Evolutionary conservation across 2,888 invertebrate species (phyloP).

Genomic region (Xylocampa areola): DNA sequence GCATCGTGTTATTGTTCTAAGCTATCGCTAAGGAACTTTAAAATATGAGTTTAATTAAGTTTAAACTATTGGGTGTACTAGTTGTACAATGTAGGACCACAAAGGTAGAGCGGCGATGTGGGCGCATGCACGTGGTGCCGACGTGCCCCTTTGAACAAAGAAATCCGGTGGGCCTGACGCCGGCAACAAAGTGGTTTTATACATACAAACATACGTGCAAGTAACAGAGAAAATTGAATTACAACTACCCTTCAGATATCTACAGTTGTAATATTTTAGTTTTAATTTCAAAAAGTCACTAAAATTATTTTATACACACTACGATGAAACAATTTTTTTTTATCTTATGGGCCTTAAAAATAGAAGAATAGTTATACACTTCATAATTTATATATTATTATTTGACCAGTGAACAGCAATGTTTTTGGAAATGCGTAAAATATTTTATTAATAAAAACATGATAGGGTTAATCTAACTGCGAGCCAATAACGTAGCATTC

Average conservation of each 20-base stretch:
- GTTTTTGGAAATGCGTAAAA: neutral
- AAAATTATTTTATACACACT: too few relatives aligned
- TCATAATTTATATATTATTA: too few relatives aligned
- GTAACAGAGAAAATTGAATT: conserved; percentile 56
- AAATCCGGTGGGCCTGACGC: conserved; percentile 72
- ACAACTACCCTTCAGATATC: conserved; percentile 32
- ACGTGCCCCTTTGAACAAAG: conserved; percentile 79
- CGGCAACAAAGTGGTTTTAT: conserved; percentile 77
- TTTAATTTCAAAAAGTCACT: conserved; percentile 12
- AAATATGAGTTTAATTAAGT: conserved; percentile 56
- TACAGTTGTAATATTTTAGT: conserved; percentile 27
- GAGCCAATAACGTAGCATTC: conserved; percentile 37
- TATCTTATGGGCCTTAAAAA: too few relatives aligned
- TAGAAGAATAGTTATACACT: too few relatives aligned
- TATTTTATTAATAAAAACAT: neutral
- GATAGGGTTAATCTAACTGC: neutral
- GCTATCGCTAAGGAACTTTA: conserved; percentile 37
- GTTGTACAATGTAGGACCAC: conserved; percentile 61
- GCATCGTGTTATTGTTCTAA: conserved; percentile 69
- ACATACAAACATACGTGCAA: conserved; percentile 49
- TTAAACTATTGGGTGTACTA: conserved; percentile 52
- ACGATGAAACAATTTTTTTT: too few relatives aligned
- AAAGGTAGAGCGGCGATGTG: conserved; percentile 65
- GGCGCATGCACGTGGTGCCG: conserved; percentile 66
- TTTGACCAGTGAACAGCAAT: too few relatives aligned